phyloP scores from a whole-genome alignment of 1,140 invertebrate species.

The Globodera ellingtonae region DNA sequence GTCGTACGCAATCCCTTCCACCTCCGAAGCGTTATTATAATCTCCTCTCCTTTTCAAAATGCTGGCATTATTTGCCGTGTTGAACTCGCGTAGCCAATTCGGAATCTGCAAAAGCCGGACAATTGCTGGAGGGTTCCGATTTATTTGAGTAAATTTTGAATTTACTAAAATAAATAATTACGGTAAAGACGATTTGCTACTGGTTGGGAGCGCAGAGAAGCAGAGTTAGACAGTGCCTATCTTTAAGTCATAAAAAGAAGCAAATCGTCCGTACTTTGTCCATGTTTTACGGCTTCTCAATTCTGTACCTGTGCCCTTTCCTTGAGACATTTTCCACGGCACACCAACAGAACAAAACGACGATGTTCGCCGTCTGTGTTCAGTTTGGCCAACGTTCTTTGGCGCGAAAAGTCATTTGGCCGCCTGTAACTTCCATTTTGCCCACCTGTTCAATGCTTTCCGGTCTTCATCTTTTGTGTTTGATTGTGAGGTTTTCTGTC shows the following conservation, averaged over 20 bases:
- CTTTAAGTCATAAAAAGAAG: no score
- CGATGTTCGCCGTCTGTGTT: conserved; percentile 37
- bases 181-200: neutral
- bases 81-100: conserved; percentile 47
- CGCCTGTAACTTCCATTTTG: neutral
- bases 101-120: conserved; percentile 29
- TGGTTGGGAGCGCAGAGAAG: neutral
- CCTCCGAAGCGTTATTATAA: neutral
- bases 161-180: neutral
- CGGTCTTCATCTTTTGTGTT: neutral
- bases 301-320: conserved; percentile 41
- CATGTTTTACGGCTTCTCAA: conserved; percentile 8
- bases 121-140: neutral
- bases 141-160: neutral
- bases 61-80: conserved; percentile 27
- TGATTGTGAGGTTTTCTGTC: neutral
- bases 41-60: conserved; percentile 21
- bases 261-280: neutral
- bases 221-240: no score
- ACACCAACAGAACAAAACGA: conserved; percentile 43
- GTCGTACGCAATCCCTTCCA: neutral
- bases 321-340: conserved; percentile 38
- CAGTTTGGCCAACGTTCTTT: conserved; percentile 28
- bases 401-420: neutral
- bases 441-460: conserved; percentile 1